Evolutionary conservation across 2,113 vertebrate species (phyloP).

Genomic region (Trinectes maculatus): DNA sequence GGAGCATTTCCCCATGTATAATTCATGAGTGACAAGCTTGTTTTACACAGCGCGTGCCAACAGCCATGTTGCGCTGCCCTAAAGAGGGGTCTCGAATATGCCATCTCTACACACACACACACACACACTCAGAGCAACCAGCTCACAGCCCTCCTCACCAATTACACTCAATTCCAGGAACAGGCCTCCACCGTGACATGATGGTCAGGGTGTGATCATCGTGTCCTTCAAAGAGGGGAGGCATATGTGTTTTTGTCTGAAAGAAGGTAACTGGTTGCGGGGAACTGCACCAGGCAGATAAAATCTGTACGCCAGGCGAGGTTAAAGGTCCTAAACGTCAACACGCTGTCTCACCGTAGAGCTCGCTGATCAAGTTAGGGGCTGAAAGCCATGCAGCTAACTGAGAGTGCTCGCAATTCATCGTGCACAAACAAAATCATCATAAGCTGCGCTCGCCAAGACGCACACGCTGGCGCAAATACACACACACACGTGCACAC

Average conservation of each 20-base stretch:
- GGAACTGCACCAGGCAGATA: constrained; percentile 29
- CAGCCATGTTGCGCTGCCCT: constrained; percentile 69
- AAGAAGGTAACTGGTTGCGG: constrained; percentile 60
- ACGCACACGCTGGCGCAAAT: neutral
- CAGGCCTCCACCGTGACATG: constrained; percentile 59
- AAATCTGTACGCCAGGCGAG: constrained; percentile 56
- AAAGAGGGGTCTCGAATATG: constrained; percentile 61
- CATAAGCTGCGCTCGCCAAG: constrained; percentile 10
- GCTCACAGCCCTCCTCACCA: constrained; percentile 66
- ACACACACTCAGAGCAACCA: constrained; percentile 64
- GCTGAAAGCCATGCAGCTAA: constrained; percentile 35
- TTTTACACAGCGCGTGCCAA: constrained; percentile 75
- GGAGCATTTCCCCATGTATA: constrained; percentile 69
- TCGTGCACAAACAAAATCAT: constrained; percentile 45
- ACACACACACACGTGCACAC: constrained; percentile 16
- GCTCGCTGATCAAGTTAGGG: constrained; percentile 40
- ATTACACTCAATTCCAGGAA: constrained; percentile 71
- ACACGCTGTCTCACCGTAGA: constrained; percentile 25
- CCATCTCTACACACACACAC: no score
- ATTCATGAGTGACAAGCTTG: constrained; percentile 76
- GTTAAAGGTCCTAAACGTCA: constrained; percentile 43
- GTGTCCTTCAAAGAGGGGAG: constrained; percentile 60
- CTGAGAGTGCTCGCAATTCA: constrained; percentile 40
- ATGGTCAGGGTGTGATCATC: constrained; percentile 62
- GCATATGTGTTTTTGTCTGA: constrained; percentile 50